Evolutionary conservation across 2,888 invertebrate species (phyloP), one percentile per base, ranked within the genome.

Genomic region (Pseudanteris insignis): DNA sequence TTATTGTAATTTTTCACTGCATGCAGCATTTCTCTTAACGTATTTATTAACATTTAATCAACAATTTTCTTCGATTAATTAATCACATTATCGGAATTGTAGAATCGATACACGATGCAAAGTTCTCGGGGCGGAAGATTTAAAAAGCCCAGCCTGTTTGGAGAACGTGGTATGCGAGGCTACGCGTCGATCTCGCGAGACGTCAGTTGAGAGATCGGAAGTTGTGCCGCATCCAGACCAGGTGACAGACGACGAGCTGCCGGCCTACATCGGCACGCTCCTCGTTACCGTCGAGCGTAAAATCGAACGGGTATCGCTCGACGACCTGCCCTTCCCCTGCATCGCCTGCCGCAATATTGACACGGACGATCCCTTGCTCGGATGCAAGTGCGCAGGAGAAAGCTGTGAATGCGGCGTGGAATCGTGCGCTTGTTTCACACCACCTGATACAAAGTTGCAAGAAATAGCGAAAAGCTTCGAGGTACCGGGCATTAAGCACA

Each of bases 251-350:
- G 83, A 83, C 65, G 85, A 86, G 65, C 76, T 88, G 66, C 86
- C 87, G 34, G 84, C 86, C 66, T 83, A 88, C 65, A 82, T 89
- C 67, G 86, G 86, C 73, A 86, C 84, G 71, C 81, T 89, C 44
- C 81, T 89, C 38, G 85, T 89, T 43, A 86, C 87, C 53, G 87
- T 89, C 43, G 89, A 89, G 77, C 85, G 86, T 57, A 87, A 86
- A 66, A 86, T 89, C 71, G 86, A 86, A 71, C 82, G 88, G 59
- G 85, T 89, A 63, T 85, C 85, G 60, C 76, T 88, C 66, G 88
- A 88, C 77, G 87, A 87, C 67, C 78, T 88, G 50, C 83, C 85
- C 60, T 86, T 87, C 76, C 87, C 87, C 21, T 85, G 82, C 75
- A 82, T 82, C 43, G 83, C 81, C 11, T 79, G 79, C 63, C 70